Evolutionary conservation across 2,888 invertebrate species (phyloP).

Genomic region (Euplagia quadripunctaria): DNA sequence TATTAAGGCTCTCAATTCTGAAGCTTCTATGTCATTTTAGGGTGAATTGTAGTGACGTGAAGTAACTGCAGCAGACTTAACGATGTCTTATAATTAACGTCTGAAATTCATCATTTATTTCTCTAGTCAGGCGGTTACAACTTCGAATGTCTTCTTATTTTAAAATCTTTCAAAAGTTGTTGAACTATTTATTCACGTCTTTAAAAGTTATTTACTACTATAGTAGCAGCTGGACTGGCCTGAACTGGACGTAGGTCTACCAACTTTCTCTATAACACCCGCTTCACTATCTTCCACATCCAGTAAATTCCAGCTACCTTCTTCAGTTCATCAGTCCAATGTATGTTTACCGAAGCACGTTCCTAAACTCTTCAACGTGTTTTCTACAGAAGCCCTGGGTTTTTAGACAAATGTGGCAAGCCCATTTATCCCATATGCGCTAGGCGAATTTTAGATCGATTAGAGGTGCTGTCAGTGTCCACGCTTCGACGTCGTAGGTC

Average conservation of each 20-base stretch:
- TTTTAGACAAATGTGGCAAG: neutral
- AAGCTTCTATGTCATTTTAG: too few relatives aligned
- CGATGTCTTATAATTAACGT: too few relatives aligned
- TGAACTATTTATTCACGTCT: neutral
- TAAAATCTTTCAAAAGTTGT: neutral
- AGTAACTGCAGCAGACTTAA: too few relatives aligned
- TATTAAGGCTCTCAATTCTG: too few relatives aligned
- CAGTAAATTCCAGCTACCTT: neutral
- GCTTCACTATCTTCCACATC: neutral
- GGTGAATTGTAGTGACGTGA: too few relatives aligned
- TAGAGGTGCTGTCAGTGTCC: neutral
- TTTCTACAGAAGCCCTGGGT: neutral
- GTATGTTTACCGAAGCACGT: neutral
- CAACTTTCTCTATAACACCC: neutral
- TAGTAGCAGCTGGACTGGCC: neutral
- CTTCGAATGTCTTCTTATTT: neutral
- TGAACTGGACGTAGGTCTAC: neutral
- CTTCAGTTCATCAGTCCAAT: neutral
- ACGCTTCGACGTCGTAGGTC: neutral
- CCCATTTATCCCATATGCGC: too few relatives aligned
- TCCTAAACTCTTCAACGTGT: neutral
- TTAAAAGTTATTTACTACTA: too few relatives aligned
- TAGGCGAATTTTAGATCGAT: neutral
- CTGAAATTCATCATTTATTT: too few relatives aligned
- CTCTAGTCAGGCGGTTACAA: too few relatives aligned